These are phyloP conservation scores for Staurois parvus DNA, from an alignment of 2,797 vertebrate species.

Conservation along the genomic window DNA sequence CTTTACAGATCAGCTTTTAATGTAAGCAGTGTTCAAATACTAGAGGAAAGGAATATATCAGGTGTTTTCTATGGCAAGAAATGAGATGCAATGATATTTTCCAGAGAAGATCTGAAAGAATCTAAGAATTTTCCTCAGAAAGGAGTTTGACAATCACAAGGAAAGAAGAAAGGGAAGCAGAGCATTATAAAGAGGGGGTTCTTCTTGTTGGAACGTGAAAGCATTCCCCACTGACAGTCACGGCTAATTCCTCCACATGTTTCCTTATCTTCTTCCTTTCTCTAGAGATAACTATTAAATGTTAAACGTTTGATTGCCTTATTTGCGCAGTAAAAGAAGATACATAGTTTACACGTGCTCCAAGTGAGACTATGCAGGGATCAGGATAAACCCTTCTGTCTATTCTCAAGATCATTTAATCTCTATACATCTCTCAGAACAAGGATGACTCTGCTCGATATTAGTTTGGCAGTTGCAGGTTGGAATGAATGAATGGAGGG, in stretches of 20 bases:
- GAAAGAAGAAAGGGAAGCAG: background rate
- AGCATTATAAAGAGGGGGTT: background rate
- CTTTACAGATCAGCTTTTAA: background rate
- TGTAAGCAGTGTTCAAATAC: background rate
- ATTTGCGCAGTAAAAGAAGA: background rate
- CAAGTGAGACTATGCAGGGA: constrained; percentile 1
- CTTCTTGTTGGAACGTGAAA: background rate
- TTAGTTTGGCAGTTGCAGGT: background rate
- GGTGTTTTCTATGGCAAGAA: background rate
- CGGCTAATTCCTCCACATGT: background rate
- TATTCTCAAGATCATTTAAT: background rate
- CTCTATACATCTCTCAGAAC: background rate
- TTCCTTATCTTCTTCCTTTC: constrained; percentile 15
- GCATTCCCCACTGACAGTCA: constrained; percentile 11
- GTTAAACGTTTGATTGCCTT: constrained; percentile 16
- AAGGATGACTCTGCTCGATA: background rate
- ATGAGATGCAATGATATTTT: background rate
- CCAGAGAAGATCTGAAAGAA: background rate
- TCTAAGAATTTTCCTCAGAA: background rate
- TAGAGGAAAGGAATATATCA: background rate
- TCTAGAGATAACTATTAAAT: constrained; percentile 1
- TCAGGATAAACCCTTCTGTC: background rate
- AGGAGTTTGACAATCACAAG: background rate
- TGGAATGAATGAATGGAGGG: too few relatives aligned
- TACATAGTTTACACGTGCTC: background rate